Evolutionary conservation across 2,797 vertebrate genomes (phyloP).

Genomic region (Pitangus sulphuratus): DNA sequence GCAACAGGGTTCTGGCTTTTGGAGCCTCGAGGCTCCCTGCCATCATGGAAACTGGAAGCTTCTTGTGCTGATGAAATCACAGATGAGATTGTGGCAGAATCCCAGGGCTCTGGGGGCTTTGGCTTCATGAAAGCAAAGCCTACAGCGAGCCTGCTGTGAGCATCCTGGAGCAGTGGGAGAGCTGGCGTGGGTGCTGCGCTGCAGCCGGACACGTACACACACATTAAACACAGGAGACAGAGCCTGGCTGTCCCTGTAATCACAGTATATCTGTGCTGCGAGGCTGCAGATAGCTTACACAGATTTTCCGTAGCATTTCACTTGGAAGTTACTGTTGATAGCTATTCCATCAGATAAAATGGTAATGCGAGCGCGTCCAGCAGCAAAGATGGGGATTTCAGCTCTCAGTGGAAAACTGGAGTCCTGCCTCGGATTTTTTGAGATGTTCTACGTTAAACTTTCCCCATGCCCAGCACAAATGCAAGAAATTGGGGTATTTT

Average conservation of each 20-base stretch:
- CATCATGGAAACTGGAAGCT: not conserved
- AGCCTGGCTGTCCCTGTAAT: not conserved
- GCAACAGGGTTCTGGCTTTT: not conserved
- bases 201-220: not conserved
- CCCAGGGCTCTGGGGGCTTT: not conserved
- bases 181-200: not conserved
- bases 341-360: slow-evolving; percentile 67
- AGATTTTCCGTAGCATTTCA: slow-evolving; percentile 35
- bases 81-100: not conserved
- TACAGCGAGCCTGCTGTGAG: accelerated
- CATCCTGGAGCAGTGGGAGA: not conserved
- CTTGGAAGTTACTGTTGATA: slow-evolving; percentile 32
- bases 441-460: not conserved
- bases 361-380: not conserved
- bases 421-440: not conserved
- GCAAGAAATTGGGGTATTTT: not conserved
- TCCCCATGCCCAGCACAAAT: accelerated
- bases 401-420: slow-evolving; percentile 3
- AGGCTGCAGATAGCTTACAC: slow-evolving; percentile 53
- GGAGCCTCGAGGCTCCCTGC: not conserved
- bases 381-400: slow-evolving; percentile 23
- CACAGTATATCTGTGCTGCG: not conserved
- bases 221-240: not conserved
- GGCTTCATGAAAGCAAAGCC: not conserved
- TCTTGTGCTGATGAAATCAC: not conserved